Base-by-base conservation (phyloP, 1,140 invertebrate genomes). In the Calephelis nemesis region DNA sequence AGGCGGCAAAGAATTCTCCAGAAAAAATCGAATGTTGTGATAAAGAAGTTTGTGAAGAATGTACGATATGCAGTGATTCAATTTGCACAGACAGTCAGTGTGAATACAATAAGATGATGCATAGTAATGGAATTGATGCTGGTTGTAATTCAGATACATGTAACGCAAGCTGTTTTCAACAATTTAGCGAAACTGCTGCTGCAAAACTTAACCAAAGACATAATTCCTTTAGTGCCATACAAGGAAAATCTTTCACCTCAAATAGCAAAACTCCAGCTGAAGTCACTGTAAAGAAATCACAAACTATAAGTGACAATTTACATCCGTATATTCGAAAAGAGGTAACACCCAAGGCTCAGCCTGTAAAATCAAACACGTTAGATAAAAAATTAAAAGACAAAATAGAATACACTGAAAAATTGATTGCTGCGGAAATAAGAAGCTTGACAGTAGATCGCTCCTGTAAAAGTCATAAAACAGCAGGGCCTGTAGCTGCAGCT, bases 261-360 rank as follows among this genome's bases (percentile, higher is more conserved):
- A 75, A 71, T 5, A 69, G 73, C 47, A 89, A 84, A 79, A 70
- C 72, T 19, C 63, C 84, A 4, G 91, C 72, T 79, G 89, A 92
- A 75, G 81, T 78, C 13, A 82, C 81, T 12, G 87, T 91, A 2
- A 89, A 90, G 69, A 92, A 91, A 74, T 91, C 92, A 11, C 82
- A 91, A 81, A 88, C 88, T 15, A 79, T 92, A 7, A 81, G 79
- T 70, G 90, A 92, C 63, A 90, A 87, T 72, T 76, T 92, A 63
- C 92, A 92, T 74, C 91, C 92, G 42, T 92, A 91, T 71, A 92
- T 92, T 64, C 84, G 88, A 54, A 92, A 92, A 79, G 92, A 93
- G 82, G 80, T 92, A 58, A 68, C 83, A 11, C 75, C 84, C n/a
- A 87, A 88, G 72, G 50, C 75, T 65, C 76, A 74, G 71, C 74